Conservation (phyloP, 1,140 invertebrate species). For the Chionoecetes opilio region DNA sequence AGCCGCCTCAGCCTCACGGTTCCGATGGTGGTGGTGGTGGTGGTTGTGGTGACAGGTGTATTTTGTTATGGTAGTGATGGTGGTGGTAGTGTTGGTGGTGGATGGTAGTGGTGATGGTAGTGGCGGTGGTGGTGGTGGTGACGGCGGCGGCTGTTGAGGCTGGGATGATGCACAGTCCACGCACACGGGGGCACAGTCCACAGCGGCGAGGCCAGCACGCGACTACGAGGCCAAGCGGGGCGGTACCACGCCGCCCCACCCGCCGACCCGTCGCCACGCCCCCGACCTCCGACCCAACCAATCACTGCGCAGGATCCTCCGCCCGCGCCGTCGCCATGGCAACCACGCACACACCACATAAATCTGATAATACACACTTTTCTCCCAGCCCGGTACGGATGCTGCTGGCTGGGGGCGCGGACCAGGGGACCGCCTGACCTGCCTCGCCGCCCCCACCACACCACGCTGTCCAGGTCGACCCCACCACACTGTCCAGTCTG, state of each 20-base stretch:
- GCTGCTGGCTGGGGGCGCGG: conserved; percentile 66
- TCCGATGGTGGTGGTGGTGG: conserved; percentile 45
- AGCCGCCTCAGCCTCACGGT: conserved; percentile 23
- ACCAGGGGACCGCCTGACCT: conserved; percentile 21
- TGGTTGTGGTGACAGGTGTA: conserved; percentile 41
- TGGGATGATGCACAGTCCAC: conserved; percentile 11
- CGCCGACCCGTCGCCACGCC: conserved; percentile 70
- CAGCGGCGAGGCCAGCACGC: conserved; percentile 78
- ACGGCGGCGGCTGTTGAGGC: conserved; percentile 57
- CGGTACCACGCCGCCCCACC: conserved; percentile 75
- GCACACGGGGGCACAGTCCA: conserved; percentile 69
- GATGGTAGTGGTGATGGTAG: conserved; percentile 49
- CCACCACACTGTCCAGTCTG: background rate
- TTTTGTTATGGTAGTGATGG: conserved; percentile 41
- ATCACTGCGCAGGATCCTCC: conserved; percentile 59
- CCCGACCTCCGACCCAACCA: conserved; percentile 57
- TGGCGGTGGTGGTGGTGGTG: conserved; percentile 47
- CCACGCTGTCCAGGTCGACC: background rate
- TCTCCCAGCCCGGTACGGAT: conserved; percentile 76
- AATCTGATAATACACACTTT: conserved; percentile 80
- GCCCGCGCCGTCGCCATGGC: conserved; percentile 76
- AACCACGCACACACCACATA: conserved; percentile 79
- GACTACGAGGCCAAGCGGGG: conserved; percentile 73
- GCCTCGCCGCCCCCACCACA: background rate
- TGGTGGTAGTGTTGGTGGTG: conserved; percentile 34